Base-by-base conservation (phyloP, 2,888 invertebrate genomes). In the Lasius platythorax region DNA sequence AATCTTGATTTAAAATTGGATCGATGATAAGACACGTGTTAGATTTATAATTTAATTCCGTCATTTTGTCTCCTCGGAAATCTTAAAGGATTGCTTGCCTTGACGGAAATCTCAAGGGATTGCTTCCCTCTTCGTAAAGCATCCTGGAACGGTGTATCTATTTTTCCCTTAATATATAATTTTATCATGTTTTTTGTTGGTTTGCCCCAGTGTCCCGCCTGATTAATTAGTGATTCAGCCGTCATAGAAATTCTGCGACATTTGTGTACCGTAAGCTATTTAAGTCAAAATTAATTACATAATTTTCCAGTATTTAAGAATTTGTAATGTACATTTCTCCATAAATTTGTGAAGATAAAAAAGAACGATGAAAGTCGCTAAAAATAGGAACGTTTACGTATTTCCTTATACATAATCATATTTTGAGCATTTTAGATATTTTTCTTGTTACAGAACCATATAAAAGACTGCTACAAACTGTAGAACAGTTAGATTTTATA, bases 81-180 rank as follows among this genome's bases (percentile, higher is more conserved):
- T 81, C 37, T 61, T 28, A 50, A 43, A 15, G 72, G 18, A 73
- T 73, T 73, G 79, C 73, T 63, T 81, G 79, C 37, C 28, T 79
- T 72, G 58, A 79, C 72, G 0, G 23, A 23, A 23, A 23, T 23
- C 0, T 23, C 0, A 23, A 23, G 23, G 23, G 46, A 18, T 72
- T 61, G 43, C 56, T 23, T 23, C 23, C 23, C 30, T 11, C 28
- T 8, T 76, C 50, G 67, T 78, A 53, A 79, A 81, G 58, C 72
- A 79, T 72, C 72, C 46, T 61, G n/a, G 79, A 81, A 81, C 73
- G 73, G 46, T 73, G 18, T 63, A 73, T n/a, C 46, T 70, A 70
- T 72, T 61, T 58, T 11, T 18, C 28, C 28, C 61, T 61, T 8
- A 46, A 79, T 11, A 43, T 58, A 40, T 66, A 67, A 78, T 72